phyloP scores from a whole-genome alignment of 2,888 invertebrate species.

The Orchesella flavescens region DNA sequence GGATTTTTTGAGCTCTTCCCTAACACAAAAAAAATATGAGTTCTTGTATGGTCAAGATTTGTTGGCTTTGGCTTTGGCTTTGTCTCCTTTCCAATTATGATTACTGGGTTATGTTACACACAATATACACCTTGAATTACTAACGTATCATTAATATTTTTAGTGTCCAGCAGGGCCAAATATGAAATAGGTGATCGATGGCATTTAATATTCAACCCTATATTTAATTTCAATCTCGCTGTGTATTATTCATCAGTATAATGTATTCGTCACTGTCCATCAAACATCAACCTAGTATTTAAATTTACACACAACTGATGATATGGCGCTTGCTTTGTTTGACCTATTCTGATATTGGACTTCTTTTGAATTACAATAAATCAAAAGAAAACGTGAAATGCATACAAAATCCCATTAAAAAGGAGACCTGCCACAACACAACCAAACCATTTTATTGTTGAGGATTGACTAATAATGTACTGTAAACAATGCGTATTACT shows the following conservation, averaged over 20 bases:
- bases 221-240: background rate
- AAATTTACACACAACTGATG: no score
- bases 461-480: no score
- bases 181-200: constrained; percentile 8
- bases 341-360: no score
- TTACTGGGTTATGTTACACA: constrained; percentile 4
- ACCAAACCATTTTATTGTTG: no score
- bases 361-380: no score
- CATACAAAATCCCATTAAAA: no score
- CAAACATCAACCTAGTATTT: background rate
- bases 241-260: background rate
- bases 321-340: no score
- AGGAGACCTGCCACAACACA: no score
- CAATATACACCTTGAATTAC: background rate
- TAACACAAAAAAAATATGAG: background rate
- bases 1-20: background rate
- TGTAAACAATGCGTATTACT: no score
- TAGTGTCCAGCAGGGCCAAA: background rate
- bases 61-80: background rate
- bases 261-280: constrained; percentile 11
- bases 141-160: constrained; percentile 9
- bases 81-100: constrained; percentile 5
- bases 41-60: background rate
- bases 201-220: no score
- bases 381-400: no score